Base-by-base conservation (phyloP, 2,797 vertebrate species). In the Eurystomus glaucurus region DNA sequence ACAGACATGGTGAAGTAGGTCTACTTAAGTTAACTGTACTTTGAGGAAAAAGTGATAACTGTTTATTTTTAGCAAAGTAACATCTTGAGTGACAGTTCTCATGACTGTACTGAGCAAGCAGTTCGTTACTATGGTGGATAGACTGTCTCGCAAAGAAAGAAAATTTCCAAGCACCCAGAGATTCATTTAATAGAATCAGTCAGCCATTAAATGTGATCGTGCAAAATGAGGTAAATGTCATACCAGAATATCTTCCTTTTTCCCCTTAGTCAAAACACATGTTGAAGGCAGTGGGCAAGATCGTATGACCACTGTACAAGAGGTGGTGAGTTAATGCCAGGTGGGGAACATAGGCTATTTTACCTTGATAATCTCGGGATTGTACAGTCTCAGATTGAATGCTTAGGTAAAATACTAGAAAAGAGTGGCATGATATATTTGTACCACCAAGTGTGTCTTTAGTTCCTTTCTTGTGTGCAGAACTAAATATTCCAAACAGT, bases 21-120 rank as follows among this genome's bases (percentile, higher is more conserved):
- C 33, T 89, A 12, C 87, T 91, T 76, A 79, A 84, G 54, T 84
- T 86, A 71, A 75, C 17, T 13, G 11, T 81, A 79, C 77, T 78
- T 84, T 22, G 41, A 75, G 23, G 31, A 66, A 84, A 68, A 91
- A 68, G 33, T 75, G 93, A 19, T 8, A 87, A 57, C 35, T 76
- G 52, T 35, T 88, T 65, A 6, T 52, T 95, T 97, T 96, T 87
- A 87, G 91, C 22, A 5, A 90, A 57, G 33, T 50, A 41, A 85
- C 78, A 46, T 77, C 37, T 72, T 91, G 88, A 95, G 31, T 90
- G 89, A 51, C 89, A 58, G 41, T 82, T 93, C 61, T 92, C 61
- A 93, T 35, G 84, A 88, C 76, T 90, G 60, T 61, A 81, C 60
- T n/a, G 77, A 93, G 75, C 54, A 85, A 82, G 80, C 25, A 76